Evolutionary conservation across 2,888 invertebrate genomes (phyloP).

Genomic region (Drosophila conformis): DNA sequence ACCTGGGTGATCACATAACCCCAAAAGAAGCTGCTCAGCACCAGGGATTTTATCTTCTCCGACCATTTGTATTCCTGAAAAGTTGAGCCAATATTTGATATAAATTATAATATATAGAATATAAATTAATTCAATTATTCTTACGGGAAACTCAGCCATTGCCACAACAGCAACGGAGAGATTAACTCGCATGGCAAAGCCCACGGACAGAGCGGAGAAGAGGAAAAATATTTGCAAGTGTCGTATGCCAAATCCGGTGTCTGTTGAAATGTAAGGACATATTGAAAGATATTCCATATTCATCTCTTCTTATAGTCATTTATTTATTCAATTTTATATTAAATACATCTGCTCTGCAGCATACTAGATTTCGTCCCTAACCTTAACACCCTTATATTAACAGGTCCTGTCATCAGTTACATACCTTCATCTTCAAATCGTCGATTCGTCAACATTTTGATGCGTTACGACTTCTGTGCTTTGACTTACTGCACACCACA

Average conservation of each 20-base stretch:
- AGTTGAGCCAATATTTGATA: not conserved
- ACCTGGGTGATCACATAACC: constrained; percentile 88
- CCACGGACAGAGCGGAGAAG: constrained; percentile 87
- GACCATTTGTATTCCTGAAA: constrained; percentile 87
- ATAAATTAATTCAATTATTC: not conserved
- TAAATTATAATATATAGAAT: no score
- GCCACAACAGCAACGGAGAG: constrained; percentile 91
- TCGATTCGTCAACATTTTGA: constrained; percentile 50
- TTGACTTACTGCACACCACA: constrained; percentile 25
- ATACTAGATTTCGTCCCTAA: not conserved
- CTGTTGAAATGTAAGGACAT: constrained; percentile 7
- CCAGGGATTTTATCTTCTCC: constrained; percentile 86
- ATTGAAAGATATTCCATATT: not conserved
- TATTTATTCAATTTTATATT: not conserved
- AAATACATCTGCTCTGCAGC: not conserved
- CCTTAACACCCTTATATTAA: not conserved
- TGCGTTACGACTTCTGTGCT: not conserved
- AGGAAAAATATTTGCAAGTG: constrained; percentile 88
- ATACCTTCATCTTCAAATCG: constrained; percentile 48
- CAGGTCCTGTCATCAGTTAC: not conserved
- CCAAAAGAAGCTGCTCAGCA: constrained; percentile 89
- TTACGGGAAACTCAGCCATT: constrained; percentile 87
- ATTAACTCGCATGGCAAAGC: constrained; percentile 89
- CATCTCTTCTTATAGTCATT: not conserved
- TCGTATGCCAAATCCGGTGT: constrained; percentile 86